These are phyloP conservation scores for Darevskia nairensis DNA, from an alignment of 2,797 vertebrate genomes.

Conservation along the genomic window DNA sequence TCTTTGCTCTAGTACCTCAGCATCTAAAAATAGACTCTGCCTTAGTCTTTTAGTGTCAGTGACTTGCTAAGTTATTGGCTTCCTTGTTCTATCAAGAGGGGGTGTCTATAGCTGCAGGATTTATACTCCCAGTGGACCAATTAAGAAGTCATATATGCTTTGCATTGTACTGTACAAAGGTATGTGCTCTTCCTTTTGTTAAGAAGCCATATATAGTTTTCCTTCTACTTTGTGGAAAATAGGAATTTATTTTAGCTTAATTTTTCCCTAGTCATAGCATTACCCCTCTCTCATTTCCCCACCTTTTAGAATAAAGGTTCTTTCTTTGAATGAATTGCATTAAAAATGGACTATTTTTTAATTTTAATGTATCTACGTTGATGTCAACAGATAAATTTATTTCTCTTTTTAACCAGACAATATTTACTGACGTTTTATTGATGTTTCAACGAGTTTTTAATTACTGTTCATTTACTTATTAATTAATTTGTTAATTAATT, in stretches of 20 bases:
- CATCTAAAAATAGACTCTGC: slow-evolving; percentile 3
- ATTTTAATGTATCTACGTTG: neutral
- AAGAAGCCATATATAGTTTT: neutral
- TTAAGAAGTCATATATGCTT: neutral
- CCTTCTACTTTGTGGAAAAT: neutral
- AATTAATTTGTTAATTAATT: too few relatives aligned
- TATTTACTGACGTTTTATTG: too few relatives aligned
- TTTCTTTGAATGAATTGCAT: neutral
- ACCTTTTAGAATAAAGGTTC: neutral
- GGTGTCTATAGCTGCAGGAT: neutral
- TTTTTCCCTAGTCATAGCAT: neutral
- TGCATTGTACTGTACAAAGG: neutral
- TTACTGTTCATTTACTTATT: too few relatives aligned
- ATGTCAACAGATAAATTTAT: neutral
- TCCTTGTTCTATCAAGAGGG: neutral
- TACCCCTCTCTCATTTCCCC: neutral
- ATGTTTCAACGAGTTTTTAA: too few relatives aligned
- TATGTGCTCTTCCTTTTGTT: neutral
- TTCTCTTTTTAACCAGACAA: too few relatives aligned
- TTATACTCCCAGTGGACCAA: neutral
- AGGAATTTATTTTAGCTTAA: neutral
- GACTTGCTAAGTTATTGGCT: slow-evolving; percentile 7
- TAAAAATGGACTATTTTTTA: neutral
- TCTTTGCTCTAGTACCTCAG: slow-evolving; percentile 1
- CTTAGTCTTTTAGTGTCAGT: neutral